Evolutionary conservation across 1,140 invertebrate species (phyloP), one percentile per base, ranked within the genome.

Genomic region (Drosophila nigromelanica): DNA sequence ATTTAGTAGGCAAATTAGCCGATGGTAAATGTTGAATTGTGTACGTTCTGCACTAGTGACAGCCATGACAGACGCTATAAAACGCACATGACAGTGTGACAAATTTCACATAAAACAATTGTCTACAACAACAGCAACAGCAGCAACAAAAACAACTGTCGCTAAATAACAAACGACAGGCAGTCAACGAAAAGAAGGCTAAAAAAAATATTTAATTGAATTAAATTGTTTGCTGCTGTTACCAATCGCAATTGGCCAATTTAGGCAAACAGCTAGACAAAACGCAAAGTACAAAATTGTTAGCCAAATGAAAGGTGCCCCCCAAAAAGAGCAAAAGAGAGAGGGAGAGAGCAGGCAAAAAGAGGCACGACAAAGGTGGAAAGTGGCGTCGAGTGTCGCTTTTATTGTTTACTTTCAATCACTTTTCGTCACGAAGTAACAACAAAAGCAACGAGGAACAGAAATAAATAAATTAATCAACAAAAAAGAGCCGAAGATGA

Each of bases 341-440:
- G 43, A 42, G 12, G 0, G 40, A 4, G 33, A n/a, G 10, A 24
- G 18, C 35, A 14, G 15, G 14, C 12, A 59, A 21, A 47, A 42
- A 18, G 52, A 48, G 24, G 27, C 45, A 60, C 56, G 61, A 54
- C 67, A 72, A 79, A 71, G 77, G 78, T 87, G 82, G 82, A 86
- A 86, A 86, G 82, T 87, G 83, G 66, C 80, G 69, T 68, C 47
- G 80, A 83, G 83, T 89, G 83, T 89, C 76, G 83, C 85, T 89
- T 89, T 89, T 83, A 89, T 91, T 91, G 87, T 91, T 91, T 91
- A 89, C 80, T 86, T 91, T 91, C 87, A 91, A 91, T 91, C 90
- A 91, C 90, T 85, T 91, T 91, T 91, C 86, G 90, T 91, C 90
- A 91, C 90, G 90, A 91, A 91, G 81, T 77, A 73, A 66, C 76